Evolutionary conservation across 2,888 invertebrate genomes (phyloP), one percentile per base, ranked within the genome.

Genomic region (Cactoblastis cactorum): DNA sequence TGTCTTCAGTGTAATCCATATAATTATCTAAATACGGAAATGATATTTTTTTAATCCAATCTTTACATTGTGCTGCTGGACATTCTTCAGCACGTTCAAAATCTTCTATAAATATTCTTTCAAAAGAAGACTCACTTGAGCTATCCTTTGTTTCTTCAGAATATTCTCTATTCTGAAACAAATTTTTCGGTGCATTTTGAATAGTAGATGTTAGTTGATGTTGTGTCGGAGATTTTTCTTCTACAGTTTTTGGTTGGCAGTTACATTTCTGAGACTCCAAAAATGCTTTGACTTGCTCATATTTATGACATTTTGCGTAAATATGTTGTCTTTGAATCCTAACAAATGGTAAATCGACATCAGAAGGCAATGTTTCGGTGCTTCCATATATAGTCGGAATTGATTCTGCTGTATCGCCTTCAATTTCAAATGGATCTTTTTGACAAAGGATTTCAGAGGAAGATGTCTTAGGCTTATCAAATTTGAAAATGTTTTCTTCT

Each of bases 271-370:
- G 65, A n/a, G 72, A 65, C 55, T 83, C 71, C 34, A 88, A 61
- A 54, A 76, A 62, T 3, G 62, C 66, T 63, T 79, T 83, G 2
- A 88, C 75, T 39, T 80, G 72, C 56, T 87, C 77, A 59, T 67
- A 82, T 54, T 71, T 75, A 48, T 83, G 75, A 57, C 89, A 89
- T 63, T 82, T 85, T 0, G 88, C 88, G 57, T 87, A 89, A 46
- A 83, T 50, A 55, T 72, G 83, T 53, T 86, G 69, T 56, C 81
- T 75, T 46, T 80, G 69, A 24, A 87, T 53, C 62, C 77, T 67
- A 22, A 87, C 60, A 49, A 62, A 61, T 1, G 83, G 83, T 34
- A 88, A 69, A 50, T 83, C 83, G 18, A 78, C 78, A 50, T 81
- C 69, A 11, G 72, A 67, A 1, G 78, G 68, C 50, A 89, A 59